Base-by-base conservation (phyloP, 2,888 invertebrate species). In the Azorinus chamasolen region DNA sequence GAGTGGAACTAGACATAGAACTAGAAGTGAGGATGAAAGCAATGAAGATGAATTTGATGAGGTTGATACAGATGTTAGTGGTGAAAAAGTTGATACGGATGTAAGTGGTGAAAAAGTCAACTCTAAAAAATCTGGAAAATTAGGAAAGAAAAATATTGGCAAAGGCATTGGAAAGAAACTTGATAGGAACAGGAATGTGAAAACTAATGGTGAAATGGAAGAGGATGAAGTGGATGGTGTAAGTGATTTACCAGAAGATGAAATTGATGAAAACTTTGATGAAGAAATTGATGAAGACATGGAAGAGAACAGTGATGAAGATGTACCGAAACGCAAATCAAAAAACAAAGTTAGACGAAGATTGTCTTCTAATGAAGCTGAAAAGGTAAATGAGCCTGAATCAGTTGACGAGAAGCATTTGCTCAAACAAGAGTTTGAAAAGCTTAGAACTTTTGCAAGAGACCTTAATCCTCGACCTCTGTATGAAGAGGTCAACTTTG, bases 381-480 rank as follows among this genome's bases (percentile, higher is more conserved):
- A 53, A 4, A 54, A 64, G 18, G 20, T 37, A 18, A 39, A 53
- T 18, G 48, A 45, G 12, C 32, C 32, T 32, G 72, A 46, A 53
- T 61, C 48, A 41, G 61, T 75, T 22, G 78, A 78, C 53, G 77
- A 81, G 48, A 70, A 68, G 27, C 75, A 79, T 51, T 61, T 85
- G 48, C 63, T 85, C 54, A 72, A 70, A 43, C 74, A 77, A 53
- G 88, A 87, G 41, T 87, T 88, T 76, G 81, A 86, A 65, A 86
- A 89, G 69, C 59, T 89, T 24, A 83, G 84, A 66, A 81, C 76
- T 16, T 89, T 89, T 75, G 87, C 87, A 18, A 58, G 72, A 45
- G 84, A 86, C 62, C 71, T 87, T 25, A 81, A 83, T n/a, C 83
- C 83, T 8, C 59, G 77, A 57, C 81, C 77, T n/a, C 65, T 70